These are phyloP conservation scores for Gorsachius goisagi DNA, from an alignment of 2,113 vertebrate genomes.

Conservation along the genomic window DNA sequence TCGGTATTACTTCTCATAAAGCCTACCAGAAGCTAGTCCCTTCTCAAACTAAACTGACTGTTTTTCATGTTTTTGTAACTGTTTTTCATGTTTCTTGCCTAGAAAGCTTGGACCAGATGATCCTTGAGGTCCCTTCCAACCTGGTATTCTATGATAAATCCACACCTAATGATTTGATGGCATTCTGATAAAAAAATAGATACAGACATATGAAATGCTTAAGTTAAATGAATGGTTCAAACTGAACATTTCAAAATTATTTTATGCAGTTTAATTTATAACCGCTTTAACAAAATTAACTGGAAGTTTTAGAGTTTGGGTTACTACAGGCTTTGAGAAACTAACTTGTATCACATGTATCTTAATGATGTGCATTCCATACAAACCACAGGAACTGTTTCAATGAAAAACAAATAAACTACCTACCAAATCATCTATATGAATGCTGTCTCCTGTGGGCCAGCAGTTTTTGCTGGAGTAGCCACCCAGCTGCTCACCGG, in stretches of 20 bases:
- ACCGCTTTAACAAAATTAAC: background rate
- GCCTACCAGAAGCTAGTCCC: background rate
- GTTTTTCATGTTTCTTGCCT: no score
- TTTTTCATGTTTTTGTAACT: background rate
- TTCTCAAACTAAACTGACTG: background rate
- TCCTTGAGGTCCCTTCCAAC: no score
- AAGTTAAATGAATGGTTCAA: background rate
- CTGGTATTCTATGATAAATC: background rate
- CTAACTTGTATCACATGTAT: background rate
- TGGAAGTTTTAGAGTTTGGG: background rate
- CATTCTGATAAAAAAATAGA: background rate
- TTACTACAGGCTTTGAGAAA: background rate
- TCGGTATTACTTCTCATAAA: background rate
- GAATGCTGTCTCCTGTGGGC: slow-evolving; percentile 71
- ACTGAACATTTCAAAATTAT: background rate
- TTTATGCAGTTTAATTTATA: background rate
- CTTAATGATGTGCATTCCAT: background rate
- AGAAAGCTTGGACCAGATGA: no score
- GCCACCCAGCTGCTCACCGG: slow-evolving; percentile 71
- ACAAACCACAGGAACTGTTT: background rate
- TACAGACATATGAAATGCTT: background rate
- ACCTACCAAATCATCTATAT: slow-evolving; percentile 54
- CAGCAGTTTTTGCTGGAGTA: slow-evolving; percentile 71
- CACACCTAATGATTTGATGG: background rate
- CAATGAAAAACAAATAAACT: background rate